Evolutionary conservation across 2,113 vertebrate species (phyloP).

Genomic region (Phodopus roborovskii): DNA sequence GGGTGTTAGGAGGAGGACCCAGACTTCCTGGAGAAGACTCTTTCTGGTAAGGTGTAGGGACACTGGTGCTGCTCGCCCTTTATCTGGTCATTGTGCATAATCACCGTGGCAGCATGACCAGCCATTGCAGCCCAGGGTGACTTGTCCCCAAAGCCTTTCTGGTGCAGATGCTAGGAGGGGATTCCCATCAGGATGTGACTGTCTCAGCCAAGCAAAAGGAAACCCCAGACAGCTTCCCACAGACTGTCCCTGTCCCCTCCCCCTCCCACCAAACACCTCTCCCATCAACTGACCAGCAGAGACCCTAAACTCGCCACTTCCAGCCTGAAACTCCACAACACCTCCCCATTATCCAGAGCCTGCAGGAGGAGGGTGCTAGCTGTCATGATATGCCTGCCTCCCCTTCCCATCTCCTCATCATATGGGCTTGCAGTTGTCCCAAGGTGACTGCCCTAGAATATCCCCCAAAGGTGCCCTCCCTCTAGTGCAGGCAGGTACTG

Average conservation of each 20-base stretch:
- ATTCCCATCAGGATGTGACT: neutral
- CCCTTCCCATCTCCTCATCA: neutral
- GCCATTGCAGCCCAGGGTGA: fast-evolving
- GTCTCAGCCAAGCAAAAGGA: fast-evolving
- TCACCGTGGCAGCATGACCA: neutral
- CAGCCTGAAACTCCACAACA: neutral
- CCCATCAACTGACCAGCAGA: fast-evolving
- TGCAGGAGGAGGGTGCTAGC: neutral
- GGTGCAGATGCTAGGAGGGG: neutral
- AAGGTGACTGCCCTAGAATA: fast-evolving
- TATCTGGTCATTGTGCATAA: too few relatives aligned
- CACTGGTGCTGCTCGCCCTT: fast-evolving
- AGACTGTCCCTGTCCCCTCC: fast-evolving
- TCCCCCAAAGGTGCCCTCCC: neutral
- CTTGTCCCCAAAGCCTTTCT: neutral
- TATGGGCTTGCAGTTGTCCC: neutral
- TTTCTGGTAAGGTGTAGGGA: neutral
- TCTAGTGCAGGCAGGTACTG: fast-evolving
- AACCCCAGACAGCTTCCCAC: fast-evolving
- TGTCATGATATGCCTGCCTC: fast-evolving
- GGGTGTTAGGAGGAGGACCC: neutral
- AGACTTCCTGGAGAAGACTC: fast-evolving
- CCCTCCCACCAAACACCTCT: neutral
- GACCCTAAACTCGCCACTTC: neutral
- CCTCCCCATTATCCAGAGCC: fast-evolving